Evolutionary conservation across 2,888 invertebrate species (phyloP), one percentile per base, ranked within the genome.

Genomic region (Drosophila seclusa): DNA sequence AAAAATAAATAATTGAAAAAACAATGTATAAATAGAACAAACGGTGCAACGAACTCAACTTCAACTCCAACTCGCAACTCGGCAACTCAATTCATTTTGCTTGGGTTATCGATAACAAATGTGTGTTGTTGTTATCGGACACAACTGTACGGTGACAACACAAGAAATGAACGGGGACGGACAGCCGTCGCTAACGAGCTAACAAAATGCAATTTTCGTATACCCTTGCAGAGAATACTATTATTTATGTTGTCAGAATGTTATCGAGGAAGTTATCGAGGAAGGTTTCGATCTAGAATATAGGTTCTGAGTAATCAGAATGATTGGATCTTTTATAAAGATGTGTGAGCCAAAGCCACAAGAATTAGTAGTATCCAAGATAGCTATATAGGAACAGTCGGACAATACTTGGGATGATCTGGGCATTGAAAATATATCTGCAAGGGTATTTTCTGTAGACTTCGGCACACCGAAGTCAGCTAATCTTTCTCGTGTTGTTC

Each of bases 1-100:
- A 42, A 50, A 59, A 57, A 38, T 36, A 59, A 70, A 54, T 42
- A 72, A 38, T 24, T 53, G 48, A 40, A 60, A 59, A 45, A 24
- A 45, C 45, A 70, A 42, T 62, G n/a, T 38, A 42, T 70, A 60
- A 63, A 62, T 60, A 50, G 63, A 73, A 68, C 61, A 57, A 74
- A 70, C 68, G 74, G 79, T 78, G 82, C 82, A 78, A 76, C 58
- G 68, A 68, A 68, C 68, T 57, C 55, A 53, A 54, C 45, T 24
- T 45, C 52, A 73, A 66, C 31, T 40, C 31, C 52, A 75, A 78
- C 64, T 61, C 24, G 73, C 48, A 72, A 76, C 60, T 60, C 68
- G 21, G 73, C 48, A 72, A 77, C 57, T 55, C 38, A 36, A 68
- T 57, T 57, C 40, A 57, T 40, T 40, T 57, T 57, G 62, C 57